Conservation (phyloP, 1,140 invertebrate species). For the Augochlora pura region DNA sequence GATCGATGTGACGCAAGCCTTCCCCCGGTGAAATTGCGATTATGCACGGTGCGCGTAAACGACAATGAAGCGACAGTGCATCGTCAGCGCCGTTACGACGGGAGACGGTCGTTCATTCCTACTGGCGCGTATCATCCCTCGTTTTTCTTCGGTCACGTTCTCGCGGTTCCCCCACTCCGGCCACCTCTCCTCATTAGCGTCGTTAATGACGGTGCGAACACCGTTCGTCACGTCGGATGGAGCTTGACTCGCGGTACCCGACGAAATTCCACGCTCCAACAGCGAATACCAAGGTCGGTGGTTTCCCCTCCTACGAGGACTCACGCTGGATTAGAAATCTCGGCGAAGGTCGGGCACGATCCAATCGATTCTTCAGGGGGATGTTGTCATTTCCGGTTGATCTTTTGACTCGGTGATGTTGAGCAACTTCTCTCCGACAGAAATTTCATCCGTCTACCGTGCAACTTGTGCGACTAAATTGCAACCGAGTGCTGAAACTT, state of each 20-base stretch:
- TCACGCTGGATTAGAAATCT: not conserved
- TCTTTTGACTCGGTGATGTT: not conserved
- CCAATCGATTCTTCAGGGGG: constrained; percentile 8
- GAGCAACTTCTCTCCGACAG: not conserved
- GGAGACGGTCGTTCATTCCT: constrained; percentile 54
- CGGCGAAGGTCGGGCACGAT: not conserved
- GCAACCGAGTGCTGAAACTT: no score
- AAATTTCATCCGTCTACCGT: no score
- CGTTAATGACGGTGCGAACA: constrained; percentile 23
- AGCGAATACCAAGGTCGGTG: not conserved
- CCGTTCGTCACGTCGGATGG: not conserved
- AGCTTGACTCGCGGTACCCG: not conserved
- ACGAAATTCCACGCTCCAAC: constrained; percentile 9
- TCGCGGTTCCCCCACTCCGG: not conserved
- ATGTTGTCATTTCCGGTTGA: not conserved
- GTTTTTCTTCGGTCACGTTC: constrained; percentile 12
- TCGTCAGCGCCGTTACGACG: constrained; percentile 28
- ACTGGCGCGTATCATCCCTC: constrained; percentile 45
- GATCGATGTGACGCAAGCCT: constrained; percentile 48
- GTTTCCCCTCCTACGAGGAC: not conserved
- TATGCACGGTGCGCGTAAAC: constrained; percentile 28
- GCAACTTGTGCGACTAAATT: no score
- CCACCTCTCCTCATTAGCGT: constrained; percentile 36
- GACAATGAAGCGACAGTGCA: constrained; percentile 33
- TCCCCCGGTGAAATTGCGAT: constrained; percentile 53